Evolutionary conservation across 2,113 vertebrate species (phyloP), one percentile per base, ranked within the genome.

Genomic region (Tamias sibiricus): DNA sequence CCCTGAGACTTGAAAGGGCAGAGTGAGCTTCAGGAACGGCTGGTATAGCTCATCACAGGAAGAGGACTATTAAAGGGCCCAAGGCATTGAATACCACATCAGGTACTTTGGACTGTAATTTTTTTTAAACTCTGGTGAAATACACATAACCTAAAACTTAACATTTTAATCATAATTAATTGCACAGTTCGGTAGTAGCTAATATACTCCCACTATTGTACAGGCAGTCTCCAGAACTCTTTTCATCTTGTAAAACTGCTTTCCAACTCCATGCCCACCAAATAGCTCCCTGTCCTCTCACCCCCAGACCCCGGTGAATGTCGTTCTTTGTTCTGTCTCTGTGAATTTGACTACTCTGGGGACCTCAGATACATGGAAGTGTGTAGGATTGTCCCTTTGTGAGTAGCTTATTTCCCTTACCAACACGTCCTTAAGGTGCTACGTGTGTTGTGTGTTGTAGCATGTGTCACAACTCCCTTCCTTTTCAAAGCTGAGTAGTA

Each of bases 1-100:
- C 74, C 72, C 26, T 28, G 42, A 86, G 37, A 20, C 9, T 4
- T 24, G 22, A 26, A 68, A 1, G 9, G 19, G 5, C 2, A 0
- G 14, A 1, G 32, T 44, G 52, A 35, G 19, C 62, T 44, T 85
- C 26, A 12, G 85, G 16, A 82, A 17, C 26, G 49, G 24, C 69
- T 35, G 0, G 19, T 0, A 5, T 4, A 7, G 24, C 2, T 20
- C 17, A n/a, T 49, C 12, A 7, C 30, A 42, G 6, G 47, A 52
- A 88, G 54, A 8, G 32, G 26, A n/a, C 40, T 1, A 22, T 0
- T 1, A 12, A 44, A 59, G 72, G 44, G 57, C n/a, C 37, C 84
- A 35, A 32, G 40, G 54, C 54, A 14, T 0, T 52, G 82, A 64
- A 35, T 30, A 13, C n/a, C 42, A 44, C 30, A 79, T 20, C 17